Conservation (phyloP, 2,888 invertebrate genomes). For the Hypomecis punctinalis region DNA sequence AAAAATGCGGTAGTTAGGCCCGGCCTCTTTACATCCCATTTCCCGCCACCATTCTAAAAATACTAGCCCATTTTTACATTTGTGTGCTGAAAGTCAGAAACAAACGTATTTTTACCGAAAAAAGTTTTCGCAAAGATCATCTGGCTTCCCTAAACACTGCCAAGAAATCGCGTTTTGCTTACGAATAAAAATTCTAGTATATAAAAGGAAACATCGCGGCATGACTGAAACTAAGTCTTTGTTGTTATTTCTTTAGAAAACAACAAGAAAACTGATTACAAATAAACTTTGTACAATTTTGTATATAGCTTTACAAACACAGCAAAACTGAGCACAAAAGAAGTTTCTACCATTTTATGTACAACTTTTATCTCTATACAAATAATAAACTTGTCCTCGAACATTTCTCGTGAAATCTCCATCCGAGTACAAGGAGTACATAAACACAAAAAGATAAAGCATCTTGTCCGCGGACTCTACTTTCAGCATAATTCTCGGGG, state of each 20-base stretch:
- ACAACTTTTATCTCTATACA: conserved; percentile 4
- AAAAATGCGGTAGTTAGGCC: too few species aligned
- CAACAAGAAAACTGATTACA: neutral
- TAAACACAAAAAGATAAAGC: conserved; percentile 45
- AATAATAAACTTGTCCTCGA: conserved; percentile 10
- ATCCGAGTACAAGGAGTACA: conserved; percentile 38
- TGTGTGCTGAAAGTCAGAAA: too few species aligned
- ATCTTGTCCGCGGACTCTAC: conserved; percentile 40
- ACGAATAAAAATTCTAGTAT: too few species aligned
- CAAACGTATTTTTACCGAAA: too few species aligned
- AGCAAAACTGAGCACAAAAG: conserved; percentile 1
- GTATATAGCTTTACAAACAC: neutral
- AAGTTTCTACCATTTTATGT: conserved; percentile 1
- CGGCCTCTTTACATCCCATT: too few species aligned
- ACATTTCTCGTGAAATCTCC: conserved; percentile 11
- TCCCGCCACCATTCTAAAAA: too few species aligned
- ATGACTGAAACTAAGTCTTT: neutral
- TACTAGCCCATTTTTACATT: too few species aligned
- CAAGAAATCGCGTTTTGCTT: too few species aligned
- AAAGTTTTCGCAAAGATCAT: too few species aligned
- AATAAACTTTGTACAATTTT: conserved; percentile 4
- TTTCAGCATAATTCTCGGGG: conserved; percentile 49
- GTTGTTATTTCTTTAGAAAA: neutral
- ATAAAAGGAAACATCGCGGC: too few species aligned
- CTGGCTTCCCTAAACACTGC: too few species aligned